A percentile compares a stretch with the other conserved stretches of the same genome.
These are phyloP conservation scores for Cricetomys ansorgei DNA, from an alignment of 2,113 vertebrate genomes.

Conservation along the genomic window DNA sequence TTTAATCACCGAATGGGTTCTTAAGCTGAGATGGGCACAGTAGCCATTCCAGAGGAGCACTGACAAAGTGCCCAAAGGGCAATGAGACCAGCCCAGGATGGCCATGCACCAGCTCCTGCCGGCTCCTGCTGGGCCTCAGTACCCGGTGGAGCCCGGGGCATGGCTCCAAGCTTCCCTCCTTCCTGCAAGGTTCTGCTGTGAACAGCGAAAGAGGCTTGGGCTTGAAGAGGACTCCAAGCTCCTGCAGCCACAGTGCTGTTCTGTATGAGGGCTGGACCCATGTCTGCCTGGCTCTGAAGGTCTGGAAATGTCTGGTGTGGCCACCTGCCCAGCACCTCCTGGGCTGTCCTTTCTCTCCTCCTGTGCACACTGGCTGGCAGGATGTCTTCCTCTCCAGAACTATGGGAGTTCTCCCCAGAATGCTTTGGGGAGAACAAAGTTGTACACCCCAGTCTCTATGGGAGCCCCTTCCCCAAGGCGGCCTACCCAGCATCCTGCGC, in stretches of 20 bases:
- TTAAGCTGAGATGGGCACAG: not conserved
- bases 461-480: too few relatives aligned
- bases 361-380: rapidly evolving
- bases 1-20: not conserved
- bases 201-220: not conserved
- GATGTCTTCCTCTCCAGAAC: not conserved
- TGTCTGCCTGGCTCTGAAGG: not conserved
- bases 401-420: not conserved
- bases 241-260: not conserved
- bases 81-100: not conserved
- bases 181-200: not conserved
- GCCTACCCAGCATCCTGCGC: not conserved
- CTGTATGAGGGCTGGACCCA: not conserved
- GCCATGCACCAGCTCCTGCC: too few relatives aligned
- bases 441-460: not conserved
- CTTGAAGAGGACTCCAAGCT: rapidly evolving
- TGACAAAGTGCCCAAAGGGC: not conserved
- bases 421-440: not conserved
- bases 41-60: rapidly evolving
- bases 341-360: rapidly evolving
- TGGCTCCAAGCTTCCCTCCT: rapidly evolving
- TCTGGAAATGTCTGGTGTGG: too few relatives aligned
- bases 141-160: rapidly evolving
- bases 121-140: not conserved
- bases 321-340: not conserved